Conservation (phyloP, 37 sponge, comb jelly and placozoan genomes). For the Aphrocallistes beatrix region DNA sequence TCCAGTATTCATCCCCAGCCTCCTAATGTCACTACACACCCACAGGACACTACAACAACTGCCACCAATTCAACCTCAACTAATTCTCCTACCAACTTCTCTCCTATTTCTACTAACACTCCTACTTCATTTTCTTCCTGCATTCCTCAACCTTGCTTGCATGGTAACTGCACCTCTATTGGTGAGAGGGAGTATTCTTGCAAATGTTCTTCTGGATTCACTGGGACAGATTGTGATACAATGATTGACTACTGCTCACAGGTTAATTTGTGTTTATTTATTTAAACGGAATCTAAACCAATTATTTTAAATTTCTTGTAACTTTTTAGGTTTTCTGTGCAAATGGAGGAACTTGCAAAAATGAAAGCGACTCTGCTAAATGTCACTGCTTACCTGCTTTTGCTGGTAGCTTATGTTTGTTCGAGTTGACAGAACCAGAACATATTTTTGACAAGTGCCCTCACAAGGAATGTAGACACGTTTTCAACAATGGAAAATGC, state of each 20-base stretch:
- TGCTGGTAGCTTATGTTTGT: neutral
- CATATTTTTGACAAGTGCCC: neutral
- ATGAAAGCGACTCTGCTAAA: neutral
- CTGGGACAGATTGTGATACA: neutral
- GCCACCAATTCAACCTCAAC: neutral
- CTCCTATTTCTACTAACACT: neutral
- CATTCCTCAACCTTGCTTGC: neutral
- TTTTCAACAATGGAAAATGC: slow-evolving; percentile 5
- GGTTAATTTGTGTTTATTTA: neutral
- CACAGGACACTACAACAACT: neutral
- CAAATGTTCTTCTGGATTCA: neutral
- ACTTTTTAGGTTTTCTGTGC: neutral
- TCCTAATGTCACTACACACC: neutral
- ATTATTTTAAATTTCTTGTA: neutral
- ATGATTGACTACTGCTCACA: neutral
- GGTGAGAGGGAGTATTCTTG: neutral
- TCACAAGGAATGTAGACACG: neutral
- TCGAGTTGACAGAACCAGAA: neutral
- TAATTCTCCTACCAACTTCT: neutral
- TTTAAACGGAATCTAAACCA: neutral
- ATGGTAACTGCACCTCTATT: neutral
- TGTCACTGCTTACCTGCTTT: neutral
- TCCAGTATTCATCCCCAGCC: neutral
- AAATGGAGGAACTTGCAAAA: neutral
- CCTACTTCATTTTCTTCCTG: neutral